phyloP scores from a whole-genome alignment of 2,797 vertebrate genomes.

The Microctenopoma stevenorrisi region DNA sequence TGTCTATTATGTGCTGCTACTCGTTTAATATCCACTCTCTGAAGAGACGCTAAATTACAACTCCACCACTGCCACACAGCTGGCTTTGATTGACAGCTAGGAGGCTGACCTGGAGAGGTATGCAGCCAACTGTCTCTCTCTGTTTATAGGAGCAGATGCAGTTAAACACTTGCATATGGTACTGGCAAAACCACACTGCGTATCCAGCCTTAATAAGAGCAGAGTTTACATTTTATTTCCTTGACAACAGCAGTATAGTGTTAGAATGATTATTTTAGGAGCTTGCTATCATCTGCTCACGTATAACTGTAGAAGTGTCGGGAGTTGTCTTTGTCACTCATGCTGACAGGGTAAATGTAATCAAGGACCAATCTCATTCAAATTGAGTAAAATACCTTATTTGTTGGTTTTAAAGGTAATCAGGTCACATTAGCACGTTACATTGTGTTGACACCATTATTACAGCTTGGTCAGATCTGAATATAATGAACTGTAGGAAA shows the following conservation, averaged over 20 bases:
- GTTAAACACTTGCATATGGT: constrained; percentile 11
- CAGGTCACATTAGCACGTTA: constrained; percentile 21
- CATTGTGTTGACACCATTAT: constrained; percentile 38
- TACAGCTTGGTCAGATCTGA: constrained; percentile 34
- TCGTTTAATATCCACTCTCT: constrained; percentile 45
- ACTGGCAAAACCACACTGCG: background rate
- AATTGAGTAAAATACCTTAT: constrained; percentile 16
- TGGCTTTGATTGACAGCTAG: constrained; percentile 37
- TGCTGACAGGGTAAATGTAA: constrained; percentile 42
- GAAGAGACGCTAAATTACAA: constrained; percentile 52
- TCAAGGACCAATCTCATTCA: constrained; percentile 27
- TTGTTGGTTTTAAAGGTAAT: constrained; percentile 42
- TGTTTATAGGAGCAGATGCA: constrained; percentile 42
- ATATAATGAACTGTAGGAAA: constrained; percentile 33
- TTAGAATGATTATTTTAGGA: constrained; percentile 35
- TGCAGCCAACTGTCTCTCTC: constrained; percentile 40
- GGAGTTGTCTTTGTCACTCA: constrained; percentile 10
- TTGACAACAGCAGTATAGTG: constrained; percentile 25
- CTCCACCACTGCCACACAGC: constrained; percentile 23
- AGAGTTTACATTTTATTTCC: constrained; percentile 29
- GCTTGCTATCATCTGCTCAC: background rate
- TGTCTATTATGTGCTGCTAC: constrained; percentile 33
- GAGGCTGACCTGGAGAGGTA: constrained; percentile 26
- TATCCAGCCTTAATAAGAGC: background rate
- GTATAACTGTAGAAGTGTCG: constrained; percentile 16